phyloP scores from a whole-genome alignment of 2,888 invertebrate species.

The Pristionchus entomophagus region DNA sequence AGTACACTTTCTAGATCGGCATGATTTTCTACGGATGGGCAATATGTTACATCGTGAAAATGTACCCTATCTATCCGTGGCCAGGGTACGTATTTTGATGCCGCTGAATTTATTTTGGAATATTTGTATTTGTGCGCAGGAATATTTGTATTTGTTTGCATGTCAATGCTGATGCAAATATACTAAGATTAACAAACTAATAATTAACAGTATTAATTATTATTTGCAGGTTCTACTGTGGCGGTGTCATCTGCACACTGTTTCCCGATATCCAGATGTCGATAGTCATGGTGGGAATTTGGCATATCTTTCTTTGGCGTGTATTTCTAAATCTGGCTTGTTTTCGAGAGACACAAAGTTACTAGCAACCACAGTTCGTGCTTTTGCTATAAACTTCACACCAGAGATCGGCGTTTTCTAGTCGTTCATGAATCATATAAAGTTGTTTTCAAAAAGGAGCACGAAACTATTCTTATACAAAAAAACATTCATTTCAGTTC shows the following conservation, averaged over 20 bases:
- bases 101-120: background rate
- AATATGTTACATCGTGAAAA: background rate
- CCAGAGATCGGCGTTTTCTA: too few relatives aligned
- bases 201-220: background rate
- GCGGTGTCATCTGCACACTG: background rate
- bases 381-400: background rate
- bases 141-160: too few relatives aligned
- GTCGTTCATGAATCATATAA: background rate
- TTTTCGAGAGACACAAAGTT: too few relatives aligned
- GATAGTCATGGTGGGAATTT: background rate
- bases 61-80: background rate
- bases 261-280: background rate
- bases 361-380: background rate
- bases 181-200: background rate
- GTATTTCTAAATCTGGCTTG: background rate
- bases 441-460: background rate
- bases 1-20: background rate
- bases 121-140: background rate
- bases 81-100: background rate
- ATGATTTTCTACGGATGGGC: conserved; percentile 8
- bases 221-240: background rate
- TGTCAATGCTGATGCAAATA: background rate
- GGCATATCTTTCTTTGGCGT: background rate
- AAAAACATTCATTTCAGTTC: conserved; percentile 44
- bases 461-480: too few relatives aligned